Evolutionary conservation across 2,888 invertebrate species (phyloP), one percentile per base, ranked within the genome.

Genomic region (Parapristionchus giblindavisi): DNA sequence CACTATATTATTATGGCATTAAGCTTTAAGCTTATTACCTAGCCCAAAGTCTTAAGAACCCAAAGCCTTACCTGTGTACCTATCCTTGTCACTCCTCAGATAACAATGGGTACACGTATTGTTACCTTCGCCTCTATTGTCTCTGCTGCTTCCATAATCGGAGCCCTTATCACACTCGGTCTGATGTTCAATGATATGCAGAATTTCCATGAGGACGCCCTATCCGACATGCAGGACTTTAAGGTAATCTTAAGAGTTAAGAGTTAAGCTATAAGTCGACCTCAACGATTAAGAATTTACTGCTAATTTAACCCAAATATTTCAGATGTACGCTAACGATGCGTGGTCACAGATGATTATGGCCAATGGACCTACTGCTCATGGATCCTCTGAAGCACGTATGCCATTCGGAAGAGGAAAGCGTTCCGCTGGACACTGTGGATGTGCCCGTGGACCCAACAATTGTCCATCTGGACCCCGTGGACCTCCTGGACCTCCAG

Each of bases 401-500:
- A 21, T 2, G 32, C 52, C 71, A 21, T 40, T 71, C 71, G 71
- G 71, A 32, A 54, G 40, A 29, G 51, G 40, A 40, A 71, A 58
- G 58, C 38, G 58, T 40, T 43, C 56, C n/a, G 71, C 54, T 0
- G 29, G 40, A 4, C 27, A 71, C 32, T 71, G 71, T 32, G 71
- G 56, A 36, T 71, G 71, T 32, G 71, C 71, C 58, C 8, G 40
- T 38, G 71, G 71, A 21, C 71, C 71, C 40, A 71, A 71, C 40
- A 71, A 56, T 58, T 71, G 71, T 43, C 71, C 71, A 11, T 32
- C 56, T 32, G 75, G 63, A 8, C 71, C 71, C 32, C 40, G 76
- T 29, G 79, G 82, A 77, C 79, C 79, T 32, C 79, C 82, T 54
- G 82, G 82, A 75, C 81, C 82, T 61, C 80, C 84, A 58, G 82